phyloP scores from a whole-genome alignment of 1,140 invertebrate species.

The Penaeus vannamei region DNA sequence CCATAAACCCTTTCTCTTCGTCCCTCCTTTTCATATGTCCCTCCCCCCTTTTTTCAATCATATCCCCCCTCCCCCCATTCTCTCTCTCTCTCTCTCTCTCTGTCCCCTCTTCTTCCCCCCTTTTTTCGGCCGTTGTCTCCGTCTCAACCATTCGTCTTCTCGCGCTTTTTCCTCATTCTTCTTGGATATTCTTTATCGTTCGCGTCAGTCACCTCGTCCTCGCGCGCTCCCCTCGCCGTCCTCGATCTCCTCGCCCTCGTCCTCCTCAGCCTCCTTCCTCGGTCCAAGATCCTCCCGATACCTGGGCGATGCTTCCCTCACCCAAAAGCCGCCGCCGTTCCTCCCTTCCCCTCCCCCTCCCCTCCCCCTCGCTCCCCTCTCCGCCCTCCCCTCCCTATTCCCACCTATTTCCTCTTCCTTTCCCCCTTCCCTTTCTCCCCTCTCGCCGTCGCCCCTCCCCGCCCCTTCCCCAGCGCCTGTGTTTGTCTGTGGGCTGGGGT shows the following conservation, averaged over 20 bases:
- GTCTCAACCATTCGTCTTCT: background rate
- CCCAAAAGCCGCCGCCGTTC: no score
- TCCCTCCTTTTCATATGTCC: background rate
- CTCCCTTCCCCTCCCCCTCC: background rate
- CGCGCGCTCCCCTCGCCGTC: no score
- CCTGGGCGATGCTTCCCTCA: no score
- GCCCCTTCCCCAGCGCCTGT: conserved; percentile 23
- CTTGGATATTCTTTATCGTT: no score
- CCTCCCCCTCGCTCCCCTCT: background rate
- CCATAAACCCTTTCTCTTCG: background rate
- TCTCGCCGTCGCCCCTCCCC: background rate
- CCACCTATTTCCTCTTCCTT: conserved; percentile 27
- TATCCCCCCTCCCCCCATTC: background rate
- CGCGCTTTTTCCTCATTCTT: background rate
- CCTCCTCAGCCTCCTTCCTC: no score
- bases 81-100: background rate
- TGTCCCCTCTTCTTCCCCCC: background rate
- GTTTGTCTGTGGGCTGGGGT: conserved; percentile 47
- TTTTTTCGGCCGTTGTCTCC: background rate
- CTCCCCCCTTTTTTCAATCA: background rate
- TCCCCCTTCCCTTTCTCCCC: background rate
- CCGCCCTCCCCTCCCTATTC: background rate
- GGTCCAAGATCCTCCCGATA: no score
- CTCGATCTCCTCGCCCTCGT: no score
- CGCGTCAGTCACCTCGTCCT: no score